Base-by-base conservation (phyloP, 1,140 invertebrate species). In the Drepana arcuata region DNA sequence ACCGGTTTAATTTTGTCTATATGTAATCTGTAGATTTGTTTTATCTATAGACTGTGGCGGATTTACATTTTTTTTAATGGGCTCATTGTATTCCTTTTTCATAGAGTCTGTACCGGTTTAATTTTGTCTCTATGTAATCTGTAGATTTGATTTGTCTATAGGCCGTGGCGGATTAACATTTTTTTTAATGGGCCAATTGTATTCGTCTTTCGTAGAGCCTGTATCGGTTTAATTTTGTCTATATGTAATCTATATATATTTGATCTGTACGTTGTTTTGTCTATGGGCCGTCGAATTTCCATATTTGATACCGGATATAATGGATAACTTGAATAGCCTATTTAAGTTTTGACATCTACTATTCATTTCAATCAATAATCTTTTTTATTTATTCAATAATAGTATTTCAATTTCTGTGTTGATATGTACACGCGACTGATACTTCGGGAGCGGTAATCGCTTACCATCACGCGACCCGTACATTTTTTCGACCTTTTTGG, bases 1-100 rank as follows among this genome's bases (percentile, higher is more conserved):
- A 96, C 89, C 2, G 4, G 24, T 26, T 6, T 26, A 10, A 26
- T 10, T 26, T 26, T 10, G 10, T 26, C 10, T 26, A 6, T 6
- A 26, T 26, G 24, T 4, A 26, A 10, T 3, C 6, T 26, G 6
- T 26, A n/a, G 10, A n/a, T n/a, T n/a, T n/a, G n/a, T n/a, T n/a
- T n/a, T n/a, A n/a, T n/a, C n/a, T n/a, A n/a, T n/a, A n/a, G n/a
- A n/a, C n/a, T n/a, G n/a, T n/a, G n/a, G n/a, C n/a, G n/a, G n/a
- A n/a, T n/a, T n/a, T n/a, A n/a, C n/a, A n/a, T n/a, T n/a, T n/a
- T n/a, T n/a, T n/a, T n/a, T n/a, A n/a, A n/a, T n/a, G n/a, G n/a
- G n/a, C n/a, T 9, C 18, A 21, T 21, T 9, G 9, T 21, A 21
- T 21, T 9, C 18, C 18, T 9, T 9, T 21, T 9, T 21, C 18